Base-by-base conservation (phyloP, 1,140 invertebrate species). In the Drosophila quadrilineata region DNA sequence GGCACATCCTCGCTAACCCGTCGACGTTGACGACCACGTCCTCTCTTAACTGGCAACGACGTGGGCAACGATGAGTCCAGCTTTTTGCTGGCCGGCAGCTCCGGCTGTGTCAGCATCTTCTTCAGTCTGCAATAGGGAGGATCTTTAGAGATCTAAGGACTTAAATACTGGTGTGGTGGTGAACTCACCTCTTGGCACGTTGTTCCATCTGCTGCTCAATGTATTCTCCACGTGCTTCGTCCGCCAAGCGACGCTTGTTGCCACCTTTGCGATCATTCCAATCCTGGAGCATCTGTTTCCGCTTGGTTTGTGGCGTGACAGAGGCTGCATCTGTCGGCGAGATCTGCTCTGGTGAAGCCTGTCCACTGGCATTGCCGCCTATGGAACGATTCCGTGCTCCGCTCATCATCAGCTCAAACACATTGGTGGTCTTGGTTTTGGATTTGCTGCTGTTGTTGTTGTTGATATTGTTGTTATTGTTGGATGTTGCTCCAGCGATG, bases 321-420 rank as follows among this genome's bases (percentile, higher is more conserved):
- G 89, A 84, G 46, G 89, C 80, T 26, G 75, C 60, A 38, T 9
- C 9, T 8, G 0, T 19, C 57, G 29, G 26, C 29, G n/a, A n/a
- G n/a, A n/a, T n/a, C 8, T 40, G 33, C 19, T 67, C 68, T 0
- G 33, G 45, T 0, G 67, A 16, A 0, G 91, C 90, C 82, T 91
- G 92, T 0, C 93, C 93, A 6, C 91, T 91, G 12, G 92, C 91
- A 90, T 93, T 93, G n/a, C 71, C 77, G 9, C 93, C 93, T 62
- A 93, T 91, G 28, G 90, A 90, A 71, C 93, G 93, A 71, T 92
- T 91, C 65, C 92, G 89, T 14, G 91, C 91, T n/a, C n/a, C n/a
- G 63, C 92, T 91, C 93, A 94, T 94, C 88, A 94, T 89, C 26
- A 93, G 72, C 67, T 92, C 89, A 86, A 94, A 94, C 17, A 92